These are phyloP conservation scores for Saxicola maurus DNA, from an alignment of 2,797 vertebrate species.

Conservation along the genomic window DNA sequence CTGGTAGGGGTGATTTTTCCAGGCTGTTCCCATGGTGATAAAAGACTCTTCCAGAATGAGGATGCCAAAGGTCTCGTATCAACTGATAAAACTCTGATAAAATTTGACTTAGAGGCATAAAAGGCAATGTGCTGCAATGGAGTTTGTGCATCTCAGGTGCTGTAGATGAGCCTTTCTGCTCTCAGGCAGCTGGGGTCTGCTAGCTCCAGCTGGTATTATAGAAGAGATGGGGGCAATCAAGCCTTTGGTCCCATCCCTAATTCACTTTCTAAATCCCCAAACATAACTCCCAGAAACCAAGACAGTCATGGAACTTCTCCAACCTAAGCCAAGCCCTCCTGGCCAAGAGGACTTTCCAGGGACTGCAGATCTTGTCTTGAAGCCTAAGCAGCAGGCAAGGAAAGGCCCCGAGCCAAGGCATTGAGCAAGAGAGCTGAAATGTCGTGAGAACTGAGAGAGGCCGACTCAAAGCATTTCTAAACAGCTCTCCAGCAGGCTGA, in stretches of 20 bases:
- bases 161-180: neutral
- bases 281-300: neutral
- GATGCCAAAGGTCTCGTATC: neutral
- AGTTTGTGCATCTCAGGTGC: neutral
- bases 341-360: conserved; percentile 30
- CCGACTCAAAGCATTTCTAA: neutral
- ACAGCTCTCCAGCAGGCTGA: neutral
- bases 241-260: neutral
- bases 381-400: neutral
- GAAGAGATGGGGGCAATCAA: neutral
- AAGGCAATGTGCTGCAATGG: neutral
- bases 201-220: neutral
- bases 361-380: neutral
- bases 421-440: conserved; percentile 18
- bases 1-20: neutral
- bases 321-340: neutral
- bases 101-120: neutral
- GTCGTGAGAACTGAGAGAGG: neutral
- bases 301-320: neutral
- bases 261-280: neutral
- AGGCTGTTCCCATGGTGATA: neutral
- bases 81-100: neutral
- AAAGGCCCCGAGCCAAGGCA: neutral
- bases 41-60: neutral
- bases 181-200: neutral